Conservation (phyloP, 2,113 vertebrate species). For the Bufo bufo region DNA sequence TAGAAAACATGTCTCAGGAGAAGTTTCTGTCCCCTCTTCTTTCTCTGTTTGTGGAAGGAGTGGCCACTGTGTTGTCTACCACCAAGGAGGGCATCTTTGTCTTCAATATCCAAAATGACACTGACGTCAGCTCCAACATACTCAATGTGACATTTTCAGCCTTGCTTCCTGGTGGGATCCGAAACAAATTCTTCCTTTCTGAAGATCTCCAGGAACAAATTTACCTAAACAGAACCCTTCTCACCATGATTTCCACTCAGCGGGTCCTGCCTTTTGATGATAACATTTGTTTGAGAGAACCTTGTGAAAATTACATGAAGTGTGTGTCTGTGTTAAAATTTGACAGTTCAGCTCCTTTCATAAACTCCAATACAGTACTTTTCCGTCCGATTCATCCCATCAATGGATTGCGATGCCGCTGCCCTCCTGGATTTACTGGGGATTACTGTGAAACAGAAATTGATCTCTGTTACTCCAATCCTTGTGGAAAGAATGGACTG, state of each 20-base stretch:
- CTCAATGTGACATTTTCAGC: constrained; percentile 96
- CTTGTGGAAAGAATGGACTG: constrained; percentile 84
- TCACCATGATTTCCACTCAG: constrained; percentile 86
- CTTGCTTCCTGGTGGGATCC: constrained; percentile 80
- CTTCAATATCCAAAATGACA: constrained; percentile 96
- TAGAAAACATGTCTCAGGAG: constrained; percentile 99
- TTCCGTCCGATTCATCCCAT: constrained; percentile 97
- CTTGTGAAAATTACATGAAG: constrained; percentile 99
- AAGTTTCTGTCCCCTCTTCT: constrained; percentile 92
- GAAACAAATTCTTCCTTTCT: constrained; percentile 85
- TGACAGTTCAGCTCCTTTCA: constrained; percentile 92
- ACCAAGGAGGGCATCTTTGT: constrained; percentile 86
- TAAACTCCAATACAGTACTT: constrained; percentile 89
- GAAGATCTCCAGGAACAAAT: constrained; percentile 97
- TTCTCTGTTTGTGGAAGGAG: constrained; percentile 87
- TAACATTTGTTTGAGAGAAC: constrained; percentile 95
- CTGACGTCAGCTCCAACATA: constrained; percentile 87
- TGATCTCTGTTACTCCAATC: constrained; percentile 93
- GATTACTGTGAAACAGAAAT: constrained; percentile 97
- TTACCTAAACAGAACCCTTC: constrained; percentile 92
- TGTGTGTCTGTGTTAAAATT: constrained; percentile 94
- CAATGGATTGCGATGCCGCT: constrained; percentile 91
- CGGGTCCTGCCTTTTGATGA: constrained; percentile 95
- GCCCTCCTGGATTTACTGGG: constrained; percentile 89
- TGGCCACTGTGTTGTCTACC: constrained; percentile 90